Base-by-base conservation (phyloP, 1,140 invertebrate species). In the Drosophila rhopaloa region DNA sequence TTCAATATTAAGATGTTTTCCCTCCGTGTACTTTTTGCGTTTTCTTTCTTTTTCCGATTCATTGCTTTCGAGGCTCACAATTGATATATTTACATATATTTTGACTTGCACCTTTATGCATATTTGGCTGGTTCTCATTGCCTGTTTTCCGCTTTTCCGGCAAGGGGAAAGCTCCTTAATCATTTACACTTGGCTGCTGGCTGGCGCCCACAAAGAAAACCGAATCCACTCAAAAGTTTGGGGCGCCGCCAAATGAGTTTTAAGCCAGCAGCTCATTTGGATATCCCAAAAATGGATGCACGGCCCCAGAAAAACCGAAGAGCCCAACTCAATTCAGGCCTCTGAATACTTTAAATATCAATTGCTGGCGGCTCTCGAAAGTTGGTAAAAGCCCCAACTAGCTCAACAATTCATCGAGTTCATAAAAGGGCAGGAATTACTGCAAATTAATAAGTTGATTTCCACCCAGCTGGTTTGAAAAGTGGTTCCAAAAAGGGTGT, bases 181-280 rank as follows among this genome's bases (percentile, higher is more conserved):
- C 77, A 85, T 75, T 84, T 71, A 81, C 78, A 85, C 82, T 81
- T 78, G 67, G 74, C 73, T 78, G 59, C 41, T 46, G 38, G 55
- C 51, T 55, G 68, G 44, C 62, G 19, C n/a, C 61, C 38, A 51
- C 61, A 55, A 71, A 50, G 59, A 27, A 50, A 35, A 19, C 37
- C 10, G 16, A 37, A 44, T 44, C 76, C 66, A 79, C 81, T 81
- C 29, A 63, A 85, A 85, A 85, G 68, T 24, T 82, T 60, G 62
- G 55, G 50, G 60, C 56, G 43, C 47, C 68, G 29, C 47, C 70
- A 61, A 83, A 83, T 79, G 73, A 84, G 60, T 85, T 85, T 77
- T 53, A 80, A 60, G 81, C 61, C 67, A 50, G 72, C 65, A 79
- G 70, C 79, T 76, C 65, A 47, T 67, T 67, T 61, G 29, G 38